Base-by-base conservation (phyloP, 2,888 invertebrate species). In the Anticlea derivata region DNA sequence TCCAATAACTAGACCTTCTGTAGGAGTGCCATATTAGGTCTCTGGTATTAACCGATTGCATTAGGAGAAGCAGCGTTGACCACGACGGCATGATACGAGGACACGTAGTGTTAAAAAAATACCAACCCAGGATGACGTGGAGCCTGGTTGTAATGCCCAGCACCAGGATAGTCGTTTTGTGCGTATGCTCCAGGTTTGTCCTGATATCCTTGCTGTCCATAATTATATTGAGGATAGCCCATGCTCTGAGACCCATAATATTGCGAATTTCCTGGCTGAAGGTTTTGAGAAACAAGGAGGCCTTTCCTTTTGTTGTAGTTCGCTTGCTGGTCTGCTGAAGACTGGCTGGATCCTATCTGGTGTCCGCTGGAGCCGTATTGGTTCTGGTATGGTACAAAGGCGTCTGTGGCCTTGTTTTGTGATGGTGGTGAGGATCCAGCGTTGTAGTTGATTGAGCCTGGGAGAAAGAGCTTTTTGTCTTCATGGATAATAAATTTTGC, bases 251-350 rank as follows among this genome's bases (percentile, higher is more conserved):
- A 17, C 8, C 31, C 11, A 35, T 35, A 35, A 20, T n/a, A n/a
- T 22, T 33, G 24, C 26, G 8, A n/a, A n/a, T 7, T 27, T 37
- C 45, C 45, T 23, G 45, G 35, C 12, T 29, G 12, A 4, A 22
- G 40, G 2, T 13, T 41, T 41, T 41, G 41, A 30, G 7, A 1
- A 11, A 24, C 33, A 5, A 30, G 20, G n/a, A 30, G 13, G 7
- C 10, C 5, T 24, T 30, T 38, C 46, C 38, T 26, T 27, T 40
- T 33, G 29, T 48, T 41, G 29, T 40, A 46, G 23, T 22, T 38
- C 1, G 26, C 8, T 0, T 23, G 12, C 12, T 29, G 35, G 17
- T 33, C 47, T 10, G 22, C 33, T 22, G 27, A 35, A n/a, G 29
- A 35, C 22, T 34, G 47, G 3, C 34, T 23, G 29, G 34, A 17